A percentile compares a stretch with the other conserved stretches of the same genome.
These are phyloP conservation scores for Abrostola triplasia DNA, from an alignment of 2,888 invertebrate species.

Conservation along the genomic window DNA sequence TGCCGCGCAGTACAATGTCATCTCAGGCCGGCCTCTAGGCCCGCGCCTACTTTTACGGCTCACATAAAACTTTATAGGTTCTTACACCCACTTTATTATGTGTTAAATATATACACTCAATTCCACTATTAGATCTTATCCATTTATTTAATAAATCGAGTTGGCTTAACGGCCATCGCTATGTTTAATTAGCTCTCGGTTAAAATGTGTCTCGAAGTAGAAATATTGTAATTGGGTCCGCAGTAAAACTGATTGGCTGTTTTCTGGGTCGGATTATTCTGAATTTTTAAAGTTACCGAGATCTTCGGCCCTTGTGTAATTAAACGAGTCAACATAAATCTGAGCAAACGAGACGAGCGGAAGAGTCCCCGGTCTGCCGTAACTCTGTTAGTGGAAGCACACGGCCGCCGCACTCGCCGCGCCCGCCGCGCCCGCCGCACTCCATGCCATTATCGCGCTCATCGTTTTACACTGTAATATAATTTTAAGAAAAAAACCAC, in stretches of 20 bases:
- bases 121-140: constrained; percentile 59
- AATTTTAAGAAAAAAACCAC: constrained; percentile 59
- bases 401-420: constrained; percentile 51
- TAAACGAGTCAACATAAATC: constrained; percentile 76
- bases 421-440: constrained; percentile 23
- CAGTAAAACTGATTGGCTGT: constrained; percentile 48
- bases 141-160: constrained; percentile 61
- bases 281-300: constrained; percentile 56
- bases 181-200: constrained; percentile 42
- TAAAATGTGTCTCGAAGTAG: constrained; percentile 40
- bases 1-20: constrained; percentile 63
- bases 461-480: constrained; percentile 49
- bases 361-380: constrained; percentile 69
- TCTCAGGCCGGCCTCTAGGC: constrained; percentile 60
- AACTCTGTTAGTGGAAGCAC: constrained; percentile 72
- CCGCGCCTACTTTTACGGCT: constrained; percentile 66
- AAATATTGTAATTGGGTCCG: constrained; percentile 53
- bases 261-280: constrained; percentile 49
- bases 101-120: constrained; percentile 66
- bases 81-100: constrained; percentile 68
- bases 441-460: constrained; percentile 25
- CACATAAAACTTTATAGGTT: constrained; percentile 71
- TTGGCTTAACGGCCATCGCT: constrained; percentile 28
- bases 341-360: constrained; percentile 66
- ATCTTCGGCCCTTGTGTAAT: constrained; percentile 64